Base-by-base conservation (phyloP, 2,888 invertebrate genomes). In the Meloe dianella region DNA sequence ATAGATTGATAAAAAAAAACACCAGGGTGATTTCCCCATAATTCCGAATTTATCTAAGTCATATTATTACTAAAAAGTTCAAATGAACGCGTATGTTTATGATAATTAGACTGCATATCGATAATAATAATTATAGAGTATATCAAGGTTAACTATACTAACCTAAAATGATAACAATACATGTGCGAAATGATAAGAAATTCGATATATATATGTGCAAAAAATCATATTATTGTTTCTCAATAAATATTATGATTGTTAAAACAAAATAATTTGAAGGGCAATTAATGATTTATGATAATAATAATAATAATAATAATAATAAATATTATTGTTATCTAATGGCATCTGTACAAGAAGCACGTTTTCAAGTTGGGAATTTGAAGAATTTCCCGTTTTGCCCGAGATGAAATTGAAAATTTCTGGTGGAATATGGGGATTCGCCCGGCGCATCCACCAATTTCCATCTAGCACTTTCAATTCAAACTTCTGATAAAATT, bases 151-250 rank as follows among this genome's bases (percentile, higher is more conserved):
- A 47, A 47, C 8, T 47, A 47, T 41, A 41, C n/a, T 41, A 41
- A 41, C 38, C 38, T 41, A 47, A 20, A 47, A 47, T 47, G 47
- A 47, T 47, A 47, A 47, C 47, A 47, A 47, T 47, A 47, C 17
- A 10, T 9, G 20, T 20, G 9, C 20, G 8, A 47, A 47, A 20
- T 47, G 47, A 47, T 47, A 47, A 47, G 47, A 47, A 35, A n/a
- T 17, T 6, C 47, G 20, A 47, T 47, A 47, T 17, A 47, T 9
- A 47, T 47, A 1, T n/a, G n/a, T 38, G 41, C 17, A 20, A 10
- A 47, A 47, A 47, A 47, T 41, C n/a, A 20, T 47, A 20, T 47
- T 47, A 47, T 47, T 47, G 47, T 47, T 47, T 47, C 3, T 9
- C 20, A 5, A 47, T 47, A 47, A 47, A 47, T 47, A 47, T 47